Base-by-base conservation (phyloP, 2,113 vertebrate species). In the Micronycteris hirsuta region DNA sequence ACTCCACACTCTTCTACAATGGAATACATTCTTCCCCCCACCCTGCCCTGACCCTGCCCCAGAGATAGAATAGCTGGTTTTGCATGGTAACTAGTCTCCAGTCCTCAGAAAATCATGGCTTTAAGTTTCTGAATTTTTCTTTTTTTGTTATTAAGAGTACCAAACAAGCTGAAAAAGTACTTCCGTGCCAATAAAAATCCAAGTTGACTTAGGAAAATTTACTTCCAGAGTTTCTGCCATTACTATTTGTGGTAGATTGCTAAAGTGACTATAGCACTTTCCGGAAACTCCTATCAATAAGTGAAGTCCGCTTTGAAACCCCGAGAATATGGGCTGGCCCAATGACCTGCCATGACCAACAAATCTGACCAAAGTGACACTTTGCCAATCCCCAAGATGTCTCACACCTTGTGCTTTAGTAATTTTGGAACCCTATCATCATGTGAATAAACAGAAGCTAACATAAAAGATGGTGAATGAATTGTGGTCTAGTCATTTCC, bases 1-100 rank as follows among this genome's bases (percentile, higher is more conserved):
- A 22, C 16, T 43, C 26, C 36, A 43, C 24, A 78, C 1, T 90
- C 28, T 68, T 38, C n/a, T 54, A 80, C 36, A 33, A 54, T 80
- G 47, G 13, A 43, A 81, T 33, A 26, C 36, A 43, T 63, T 31
- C 17, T 31, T 5, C 20, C 36, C 19, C 13, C 19, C 17, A 9
- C 14, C 15, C 47, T 9, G 0, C 2, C 20, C 49, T 22, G 14
- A 31, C 5, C 11, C 56, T 4, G 4, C 71, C 41, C 26, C 3
- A 56, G 33, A 82, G 28, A 81, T 41, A 13, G 70, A 80, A n/a
- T 61, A 47, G 9, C 16, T 49, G 4, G 0, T 82, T 82, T 89
- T 74, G 7, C 2, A 41, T 63, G 28, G 2, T 63, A 49, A 54
- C 67, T 31, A n/a, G 52, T 74, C 38, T 2, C 7, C 10, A 54